These are phyloP conservation scores for Lagria hirta DNA, from an alignment of 2,888 invertebrate species.

Conservation along the genomic window DNA sequence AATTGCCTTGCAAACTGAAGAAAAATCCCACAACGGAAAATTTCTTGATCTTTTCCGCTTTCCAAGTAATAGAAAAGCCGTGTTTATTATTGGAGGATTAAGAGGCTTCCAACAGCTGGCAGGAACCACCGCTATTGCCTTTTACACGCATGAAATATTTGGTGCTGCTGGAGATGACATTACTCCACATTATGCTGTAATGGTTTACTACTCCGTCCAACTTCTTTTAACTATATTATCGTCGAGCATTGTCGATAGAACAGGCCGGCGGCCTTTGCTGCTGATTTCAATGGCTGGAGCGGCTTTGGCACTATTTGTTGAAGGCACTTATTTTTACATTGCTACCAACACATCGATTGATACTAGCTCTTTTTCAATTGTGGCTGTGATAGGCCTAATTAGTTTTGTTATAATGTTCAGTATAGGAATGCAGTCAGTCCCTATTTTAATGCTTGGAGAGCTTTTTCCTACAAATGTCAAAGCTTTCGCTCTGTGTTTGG, in stretches of 20 bases:
- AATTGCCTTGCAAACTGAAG: neutral
- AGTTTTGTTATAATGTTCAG: constrained; percentile 55
- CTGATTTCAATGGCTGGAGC: constrained; percentile 56
- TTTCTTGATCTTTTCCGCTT: constrained; percentile 60
- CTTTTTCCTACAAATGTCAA: constrained; percentile 59
- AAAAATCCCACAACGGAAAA: constrained; percentile 49
- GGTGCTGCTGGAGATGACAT: constrained; percentile 40
- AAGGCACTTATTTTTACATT: constrained; percentile 55
- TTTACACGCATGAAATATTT: constrained; percentile 60
- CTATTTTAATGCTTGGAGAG: constrained; percentile 57
- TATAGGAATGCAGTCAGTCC: constrained; percentile 56
- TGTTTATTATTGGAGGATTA: constrained; percentile 63
- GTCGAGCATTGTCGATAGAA: constrained; percentile 60
- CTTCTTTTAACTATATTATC: constrained; percentile 59
- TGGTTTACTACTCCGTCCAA: constrained; percentile 56
- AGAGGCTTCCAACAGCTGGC: constrained; percentile 59
- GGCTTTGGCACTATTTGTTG: constrained; percentile 50
- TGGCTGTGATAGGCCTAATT: constrained; percentile 55
- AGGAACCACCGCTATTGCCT: constrained; percentile 63
- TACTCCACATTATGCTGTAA: constrained; percentile 40
- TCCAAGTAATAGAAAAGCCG: constrained; percentile 63
- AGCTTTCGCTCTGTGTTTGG: constrained; percentile 59
- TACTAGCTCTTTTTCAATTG: constrained; percentile 46
- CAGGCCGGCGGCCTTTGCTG: constrained; percentile 59
- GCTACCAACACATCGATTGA: constrained; percentile 48